Base-by-base conservation (phyloP, 1,140 invertebrate genomes). In the Cydia amplana region DNA sequence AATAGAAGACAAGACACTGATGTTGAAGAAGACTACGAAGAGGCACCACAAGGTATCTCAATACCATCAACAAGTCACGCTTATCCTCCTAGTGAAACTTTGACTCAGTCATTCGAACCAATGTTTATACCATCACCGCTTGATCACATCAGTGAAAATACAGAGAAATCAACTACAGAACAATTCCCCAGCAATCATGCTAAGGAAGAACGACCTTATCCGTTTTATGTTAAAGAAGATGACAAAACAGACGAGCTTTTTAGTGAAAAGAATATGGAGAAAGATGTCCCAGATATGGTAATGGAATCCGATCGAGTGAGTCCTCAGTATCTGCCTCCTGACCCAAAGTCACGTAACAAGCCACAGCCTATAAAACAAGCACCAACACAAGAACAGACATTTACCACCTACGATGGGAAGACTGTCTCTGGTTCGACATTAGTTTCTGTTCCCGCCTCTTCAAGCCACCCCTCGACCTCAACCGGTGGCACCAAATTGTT, bases 321-420 rank as follows among this genome's bases (percentile, higher is more conserved):
- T 78, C 94, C 95, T 1, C 95, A 95, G 74, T 96, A 96, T 85
- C 93, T 96, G 73, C 95, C 95, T 12, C 95, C 96, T 20, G 94
- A 94, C 72, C 84, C 86, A 55, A 91, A 91, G 78, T 67, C 76
- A 73, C 89, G 87, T 72, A 91, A 93, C 78, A 90, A 91, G 80
- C 87, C 55, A 23, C 55, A 60, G 20, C 20, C 55, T 60, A 60
- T 60, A 23, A 60, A 60, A 73, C 84, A 91, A 84, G 84, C 88
- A 84, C 25, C 93, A 87, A 78, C 92, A 85, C 70, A 85, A 81
- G 72, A 94, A 91, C 49, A 94, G 79, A 91, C 94, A 0, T 93
- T 96, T 23, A 94, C 96, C 10, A 95, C 96, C 7, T 97, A 95
- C 78, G 96, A 97, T 80, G 96, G 96, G 0, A 96, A 96, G 84